phyloP scores from a whole-genome alignment of 2,797 vertebrate genomes.

The Cyprinodon diabolis region DNA sequence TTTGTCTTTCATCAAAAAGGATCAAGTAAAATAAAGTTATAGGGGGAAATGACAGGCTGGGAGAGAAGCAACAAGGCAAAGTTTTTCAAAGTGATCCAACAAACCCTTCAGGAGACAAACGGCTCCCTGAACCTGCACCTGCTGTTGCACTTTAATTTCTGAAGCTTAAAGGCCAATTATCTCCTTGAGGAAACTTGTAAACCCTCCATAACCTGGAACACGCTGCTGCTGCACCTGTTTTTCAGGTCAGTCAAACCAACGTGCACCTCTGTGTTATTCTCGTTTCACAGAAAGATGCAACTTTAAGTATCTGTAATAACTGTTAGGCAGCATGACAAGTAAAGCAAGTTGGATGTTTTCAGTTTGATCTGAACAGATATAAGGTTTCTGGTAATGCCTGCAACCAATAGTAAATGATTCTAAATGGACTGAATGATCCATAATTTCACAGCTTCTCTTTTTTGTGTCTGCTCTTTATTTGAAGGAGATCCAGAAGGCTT shows the following conservation, averaged over 20 bases:
- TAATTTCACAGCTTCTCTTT: background rate
- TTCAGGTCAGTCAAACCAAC: constrained; percentile 54
- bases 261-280: constrained; percentile 15
- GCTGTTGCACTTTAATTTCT: constrained; percentile 11
- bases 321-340: no score
- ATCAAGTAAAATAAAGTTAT: background rate
- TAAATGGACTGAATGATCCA: background rate
- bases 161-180: constrained; percentile 13
- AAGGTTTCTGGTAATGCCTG: background rate
- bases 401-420: background rate
- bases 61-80: background rate
- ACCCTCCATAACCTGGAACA: background rate
- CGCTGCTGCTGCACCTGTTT: constrained; percentile 53
- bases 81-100: background rate
- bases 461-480: constrained; percentile 16
- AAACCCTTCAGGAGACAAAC: background rate
- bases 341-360: no score
- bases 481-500: constrained; percentile 47
- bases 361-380: background rate
- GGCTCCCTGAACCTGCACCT: constrained; percentile 3
- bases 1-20: background rate
- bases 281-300: constrained; percentile 3
- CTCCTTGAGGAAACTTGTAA: background rate
- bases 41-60: background rate
- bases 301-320: background rate